Conservation (phyloP, 92 coral and sea anemone genomes). For the Ricordea florida region DNA sequence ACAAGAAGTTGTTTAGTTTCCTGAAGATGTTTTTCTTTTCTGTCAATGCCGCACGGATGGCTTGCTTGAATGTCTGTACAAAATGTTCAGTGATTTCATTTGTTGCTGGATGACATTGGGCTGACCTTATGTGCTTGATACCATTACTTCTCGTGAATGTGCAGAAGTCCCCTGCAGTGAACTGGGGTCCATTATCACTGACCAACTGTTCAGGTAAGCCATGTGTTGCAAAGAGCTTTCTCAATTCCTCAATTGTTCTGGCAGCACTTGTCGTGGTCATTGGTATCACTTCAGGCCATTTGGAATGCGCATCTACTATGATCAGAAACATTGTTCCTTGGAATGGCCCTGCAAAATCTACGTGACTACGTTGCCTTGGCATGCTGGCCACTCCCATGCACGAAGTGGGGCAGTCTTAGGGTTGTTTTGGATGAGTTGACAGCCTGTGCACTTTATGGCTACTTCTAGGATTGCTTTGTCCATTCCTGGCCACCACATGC, state of each 20-base stretch:
- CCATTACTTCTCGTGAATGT: not conserved
- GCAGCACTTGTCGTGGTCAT: constrained; percentile 39
- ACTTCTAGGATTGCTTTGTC: constrained; percentile 42
- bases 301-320: constrained; percentile 49
- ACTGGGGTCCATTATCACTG: not conserved
- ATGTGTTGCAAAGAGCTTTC: constrained; percentile 21
- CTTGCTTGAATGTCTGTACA: constrained; percentile 43
- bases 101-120: no score
- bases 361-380: constrained; percentile 46
- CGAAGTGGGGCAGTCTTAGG: constrained; percentile 10
- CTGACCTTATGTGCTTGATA: not conserved
- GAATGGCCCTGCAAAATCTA: constrained; percentile 54
- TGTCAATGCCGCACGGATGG: constrained; percentile 30
- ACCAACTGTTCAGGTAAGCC: constrained; percentile 30
- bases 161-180: not conserved
- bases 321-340: constrained; percentile 28
- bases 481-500: constrained; percentile 58
- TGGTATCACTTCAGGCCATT: constrained; percentile 43
- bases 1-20: no score
- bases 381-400: constrained; percentile 51
- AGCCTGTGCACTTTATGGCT: constrained; percentile 36
- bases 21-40: no score
- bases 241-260: constrained; percentile 23
- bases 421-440: constrained; percentile 27
- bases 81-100: constrained; percentile 57